A percentile compares a stretch with the other conserved stretches of the same genome.
These are phyloP conservation scores for Sphaeramia orbicularis DNA, from an alignment of 2,797 vertebrate species.

Conservation along the genomic window DNA sequence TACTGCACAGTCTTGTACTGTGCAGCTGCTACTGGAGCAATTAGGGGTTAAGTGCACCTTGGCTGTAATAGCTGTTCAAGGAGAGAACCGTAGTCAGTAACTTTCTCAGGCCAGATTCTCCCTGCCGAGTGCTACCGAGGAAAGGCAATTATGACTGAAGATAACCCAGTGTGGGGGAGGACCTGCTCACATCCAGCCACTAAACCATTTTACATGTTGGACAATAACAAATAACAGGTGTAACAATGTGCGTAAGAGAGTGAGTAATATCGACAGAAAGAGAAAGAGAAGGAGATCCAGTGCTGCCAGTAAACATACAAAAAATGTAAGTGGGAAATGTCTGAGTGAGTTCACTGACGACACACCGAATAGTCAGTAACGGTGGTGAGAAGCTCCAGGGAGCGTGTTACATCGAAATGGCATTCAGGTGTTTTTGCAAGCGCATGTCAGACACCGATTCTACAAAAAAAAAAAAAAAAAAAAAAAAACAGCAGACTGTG, in stretches of 20 bases:
- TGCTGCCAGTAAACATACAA: slow-evolving; percentile 31
- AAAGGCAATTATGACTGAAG: slow-evolving; percentile 48
- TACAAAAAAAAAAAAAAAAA: too few relatives aligned
- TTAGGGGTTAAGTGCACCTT: slow-evolving; percentile 48
- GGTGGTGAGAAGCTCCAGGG: not conserved
- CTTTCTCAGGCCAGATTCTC: slow-evolving; percentile 44
- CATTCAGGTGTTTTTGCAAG: slow-evolving; percentile 1
- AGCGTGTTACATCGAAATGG: slow-evolving; percentile 12
- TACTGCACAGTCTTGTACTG: slow-evolving; percentile 16
- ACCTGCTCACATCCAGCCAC: slow-evolving; percentile 27
- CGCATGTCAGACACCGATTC: not conserved
- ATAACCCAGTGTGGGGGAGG: slow-evolving; percentile 33
- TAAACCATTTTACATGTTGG: slow-evolving; percentile 32
- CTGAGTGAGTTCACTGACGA: slow-evolving; percentile 47
- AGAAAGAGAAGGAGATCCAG: not conserved
- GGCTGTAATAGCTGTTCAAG: slow-evolving; percentile 24
- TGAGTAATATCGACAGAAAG: not conserved
- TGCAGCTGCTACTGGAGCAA: slow-evolving; percentile 46
- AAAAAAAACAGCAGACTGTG: not conserved
- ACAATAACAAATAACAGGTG: slow-evolving; percentile 35
- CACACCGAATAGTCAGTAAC: not conserved
- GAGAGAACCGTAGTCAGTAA: slow-evolving; percentile 36
- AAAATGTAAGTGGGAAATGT: slow-evolving; percentile 60
- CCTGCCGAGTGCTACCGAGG: slow-evolving; percentile 26
- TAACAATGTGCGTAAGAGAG: slow-evolving; percentile 12